phyloP scores from a whole-genome alignment of 2,113 vertebrate genomes.

The Xenotilapia leptura region DNA sequence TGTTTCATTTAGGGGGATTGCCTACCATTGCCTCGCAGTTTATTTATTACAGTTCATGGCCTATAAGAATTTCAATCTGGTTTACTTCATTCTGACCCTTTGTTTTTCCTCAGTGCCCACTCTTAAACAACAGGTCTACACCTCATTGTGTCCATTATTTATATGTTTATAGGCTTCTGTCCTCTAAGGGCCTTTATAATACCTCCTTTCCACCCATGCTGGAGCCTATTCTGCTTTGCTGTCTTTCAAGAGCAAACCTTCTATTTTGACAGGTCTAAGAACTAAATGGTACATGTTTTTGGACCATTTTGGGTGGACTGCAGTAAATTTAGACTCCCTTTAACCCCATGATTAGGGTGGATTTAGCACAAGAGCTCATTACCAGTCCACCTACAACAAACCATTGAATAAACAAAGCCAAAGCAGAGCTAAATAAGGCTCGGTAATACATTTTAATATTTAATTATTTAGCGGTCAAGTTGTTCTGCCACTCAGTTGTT shows the following conservation, averaged over 20 bases:
- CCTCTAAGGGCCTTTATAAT: not conserved
- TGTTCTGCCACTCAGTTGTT: not conserved
- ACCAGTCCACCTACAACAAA: not conserved
- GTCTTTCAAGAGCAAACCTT: not conserved
- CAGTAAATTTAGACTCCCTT: not conserved
- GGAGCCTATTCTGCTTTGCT: not conserved
- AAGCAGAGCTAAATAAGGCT: not conserved
- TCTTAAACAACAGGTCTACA: not conserved
- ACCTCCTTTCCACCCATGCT: not conserved
- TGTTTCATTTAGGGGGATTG: slow-evolving; percentile 3
- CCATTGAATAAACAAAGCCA: not conserved
- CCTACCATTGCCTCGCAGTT: not conserved
- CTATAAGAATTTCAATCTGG: not conserved
- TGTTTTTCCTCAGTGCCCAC: not conserved
- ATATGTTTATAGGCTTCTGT: slow-evolving; percentile 8
- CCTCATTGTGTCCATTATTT: not conserved
- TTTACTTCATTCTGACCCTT: not conserved
- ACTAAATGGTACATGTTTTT: not conserved
- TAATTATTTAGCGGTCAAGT: not conserved
- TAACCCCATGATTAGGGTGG: not conserved
- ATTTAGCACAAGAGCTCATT: not conserved
- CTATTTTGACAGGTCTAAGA: not conserved
- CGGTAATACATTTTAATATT: not conserved
- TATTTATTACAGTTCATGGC: not conserved
- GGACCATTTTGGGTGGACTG: not conserved